Base-by-base conservation (phyloP, 37 sponge, comb jelly and placozoan species). In the Agelas oroides region DNA sequence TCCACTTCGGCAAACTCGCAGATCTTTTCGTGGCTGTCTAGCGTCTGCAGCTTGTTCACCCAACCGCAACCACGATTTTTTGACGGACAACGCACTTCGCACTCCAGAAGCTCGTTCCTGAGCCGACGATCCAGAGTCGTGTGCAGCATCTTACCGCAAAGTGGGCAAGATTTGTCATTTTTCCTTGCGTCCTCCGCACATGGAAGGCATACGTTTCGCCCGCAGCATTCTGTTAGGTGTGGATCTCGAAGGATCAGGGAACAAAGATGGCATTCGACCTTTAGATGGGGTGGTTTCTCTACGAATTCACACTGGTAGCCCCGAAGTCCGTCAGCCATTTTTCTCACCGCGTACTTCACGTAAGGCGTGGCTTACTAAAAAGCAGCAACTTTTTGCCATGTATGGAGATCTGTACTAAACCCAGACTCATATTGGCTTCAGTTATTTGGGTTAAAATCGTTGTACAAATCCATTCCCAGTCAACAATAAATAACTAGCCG, bases 191-290 rank as follows among this genome's bases (percentile, higher is more conserved):
- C 37, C 2, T 5, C 21, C 1, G 63, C 39, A 33, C 79, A 78
- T 5, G 36, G 31, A 13, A 30, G 21, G 52, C 79, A 78, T 28
- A 59, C 61, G 40, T 78, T 57, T 21, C 18, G 16, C 20, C 79
- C 79, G 28, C 79, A 78, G 66, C 79, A 78, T n/a, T 41, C 8
- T 5, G 62, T 32, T 5, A 59, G 57, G 53, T 78, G 66, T 2
- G 79, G 79, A 17, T 78, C 79, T 0, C 79, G 57, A n/a, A 78
- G 66, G 1, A 78, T 14, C 67, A 78, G 12, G n/a, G 21, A 17
- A 35, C 79, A 78, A 21, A 78, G 32, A 35, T 52, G 79, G 38
- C 79, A 78, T 31, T 35, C 36, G n/a, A 58, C 2, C 37, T n/a
- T n/a, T n/a, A 63, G 27, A 15, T 16, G 17, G 28, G 79, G 67